Base-by-base conservation (phyloP, 2,888 invertebrate species). In the Cerastoderma edule region DNA sequence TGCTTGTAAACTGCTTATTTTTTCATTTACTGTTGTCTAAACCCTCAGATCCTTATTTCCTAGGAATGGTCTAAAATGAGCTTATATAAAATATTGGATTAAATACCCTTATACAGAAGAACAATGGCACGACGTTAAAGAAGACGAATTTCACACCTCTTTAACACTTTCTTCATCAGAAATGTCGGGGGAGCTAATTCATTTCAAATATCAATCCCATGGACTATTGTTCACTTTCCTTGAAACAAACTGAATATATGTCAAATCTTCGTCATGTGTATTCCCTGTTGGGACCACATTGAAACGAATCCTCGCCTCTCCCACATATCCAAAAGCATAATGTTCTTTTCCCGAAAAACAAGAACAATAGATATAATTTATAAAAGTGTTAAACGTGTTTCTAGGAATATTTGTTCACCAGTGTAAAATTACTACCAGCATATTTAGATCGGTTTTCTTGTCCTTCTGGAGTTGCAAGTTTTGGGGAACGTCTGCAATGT, bases 351-450 rank as follows among this genome's bases (percentile, higher is more conserved):
- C 30, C 27, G 16, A n/a, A n/a, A 56, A 32, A 56, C 28, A 56
- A 28, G 28, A 56, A 30, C 30, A 30, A 30, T 56, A 50, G 50
- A 50, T 50, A 50, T 22, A 22, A 50, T 50, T 50, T 22, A 27
- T 50, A 22, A 50, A 50, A 50, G 50, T 50, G 50, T 50, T 2
- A 50, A 50, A 50, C 50, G 22, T 2, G 22, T n/a, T 13, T 50
- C 50, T 22, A 8, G 10, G 2, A 27, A 50, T 50, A 50, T 22
- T 50, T 24, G 50, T 60, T n/a, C 33, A 33, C n/a, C 60, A 53
- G 63, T 33, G 30, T 67, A 57, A 67, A 57, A 78, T 78, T 75
- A 57, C 79, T 80, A 80, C 79, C 79, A 73, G 79, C 79, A 80
- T 67, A 63, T 64, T 60, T 54, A 13, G 22, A 78, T 75, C 72